Evolutionary conservation across 2,113 vertebrate species (phyloP).

Genomic region (Salvelinus alpinus): DNA sequence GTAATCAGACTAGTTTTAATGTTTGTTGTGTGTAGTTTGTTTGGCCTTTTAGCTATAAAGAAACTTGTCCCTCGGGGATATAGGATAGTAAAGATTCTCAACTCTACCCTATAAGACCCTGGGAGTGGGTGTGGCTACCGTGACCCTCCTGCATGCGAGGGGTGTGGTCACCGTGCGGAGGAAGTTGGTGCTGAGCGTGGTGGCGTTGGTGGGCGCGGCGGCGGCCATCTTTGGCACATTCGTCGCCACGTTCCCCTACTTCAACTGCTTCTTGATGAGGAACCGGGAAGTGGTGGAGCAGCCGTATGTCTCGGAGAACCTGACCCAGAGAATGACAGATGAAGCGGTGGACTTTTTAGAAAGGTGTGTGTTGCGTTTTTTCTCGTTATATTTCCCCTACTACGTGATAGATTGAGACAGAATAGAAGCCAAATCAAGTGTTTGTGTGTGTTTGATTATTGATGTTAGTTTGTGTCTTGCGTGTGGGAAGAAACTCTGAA

Average conservation of each 20-base stretch:
- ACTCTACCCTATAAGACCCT: slow-evolving; percentile 37
- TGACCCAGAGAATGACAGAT: slow-evolving; percentile 79
- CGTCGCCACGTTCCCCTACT: slow-evolving; percentile 65
- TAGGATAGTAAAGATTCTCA: no score
- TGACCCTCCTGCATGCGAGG: slow-evolving; percentile 43
- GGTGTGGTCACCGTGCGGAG: slow-evolving; percentile 53
- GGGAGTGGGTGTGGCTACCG: slow-evolving; percentile 41
- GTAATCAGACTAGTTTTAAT: no score
- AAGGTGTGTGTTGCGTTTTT: slow-evolving; percentile 59
- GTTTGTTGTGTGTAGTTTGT: no score
- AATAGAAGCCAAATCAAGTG: neutral
- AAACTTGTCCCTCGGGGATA: no score
- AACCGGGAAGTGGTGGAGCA: slow-evolving; percentile 78
- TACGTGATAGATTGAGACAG: neutral
- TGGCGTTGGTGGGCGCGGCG: slow-evolving; percentile 18
- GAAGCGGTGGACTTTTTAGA: slow-evolving; percentile 78
- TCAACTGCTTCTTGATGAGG: slow-evolving; percentile 88
- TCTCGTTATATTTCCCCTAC: neutral
- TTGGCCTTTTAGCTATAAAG: no score
- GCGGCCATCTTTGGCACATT: slow-evolving; percentile 48
- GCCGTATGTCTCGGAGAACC: slow-evolving; percentile 75
- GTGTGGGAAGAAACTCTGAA: no score
- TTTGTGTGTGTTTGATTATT: neutral
- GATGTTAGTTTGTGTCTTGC: no score
- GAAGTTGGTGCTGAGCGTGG: slow-evolving; percentile 22